Evolutionary conservation across 2,113 vertebrate genomes (phyloP).

Genomic region (Siniperca chuatsi): DNA sequence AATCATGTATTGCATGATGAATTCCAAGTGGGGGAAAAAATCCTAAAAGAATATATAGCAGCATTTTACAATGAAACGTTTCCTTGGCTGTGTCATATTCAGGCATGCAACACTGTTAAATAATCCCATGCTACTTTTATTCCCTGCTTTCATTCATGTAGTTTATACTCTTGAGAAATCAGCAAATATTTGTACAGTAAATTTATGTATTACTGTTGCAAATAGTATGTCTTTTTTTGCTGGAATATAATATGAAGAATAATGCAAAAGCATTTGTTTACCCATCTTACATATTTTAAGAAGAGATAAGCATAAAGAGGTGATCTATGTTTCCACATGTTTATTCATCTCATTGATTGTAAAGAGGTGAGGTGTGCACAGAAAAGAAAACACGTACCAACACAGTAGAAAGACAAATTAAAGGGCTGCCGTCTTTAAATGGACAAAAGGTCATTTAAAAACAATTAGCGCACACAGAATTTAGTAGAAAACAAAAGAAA

Average conservation of each 20-base stretch:
- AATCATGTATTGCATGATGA: neutral
- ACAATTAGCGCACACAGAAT: constrained; percentile 40
- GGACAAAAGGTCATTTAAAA: constrained; percentile 33
- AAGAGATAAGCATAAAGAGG: neutral
- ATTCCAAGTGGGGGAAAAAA: neutral
- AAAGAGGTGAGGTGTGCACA: constrained; percentile 44
- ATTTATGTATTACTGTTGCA: neutral
- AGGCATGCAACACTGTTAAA: neutral
- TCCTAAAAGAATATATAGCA: neutral
- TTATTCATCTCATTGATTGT: constrained; percentile 74
- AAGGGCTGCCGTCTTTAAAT: constrained; percentile 54
- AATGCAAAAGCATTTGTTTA: neutral
- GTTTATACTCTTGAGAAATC: neutral
- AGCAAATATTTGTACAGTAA: neutral
- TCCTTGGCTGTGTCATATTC: neutral
- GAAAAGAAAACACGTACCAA: constrained; percentile 45
- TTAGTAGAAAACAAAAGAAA: constrained; percentile 50
- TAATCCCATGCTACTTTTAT: neutral
- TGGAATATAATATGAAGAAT: neutral
- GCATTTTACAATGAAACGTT: neutral
- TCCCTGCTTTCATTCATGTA: neutral
- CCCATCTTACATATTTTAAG: neutral
- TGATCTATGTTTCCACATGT: constrained; percentile 61
- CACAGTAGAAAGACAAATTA: constrained; percentile 50
- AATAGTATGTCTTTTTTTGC: neutral